phyloP scores from a whole-genome alignment of 2,113 vertebrate genomes.

The Aspidoscelis tigris region DNA sequence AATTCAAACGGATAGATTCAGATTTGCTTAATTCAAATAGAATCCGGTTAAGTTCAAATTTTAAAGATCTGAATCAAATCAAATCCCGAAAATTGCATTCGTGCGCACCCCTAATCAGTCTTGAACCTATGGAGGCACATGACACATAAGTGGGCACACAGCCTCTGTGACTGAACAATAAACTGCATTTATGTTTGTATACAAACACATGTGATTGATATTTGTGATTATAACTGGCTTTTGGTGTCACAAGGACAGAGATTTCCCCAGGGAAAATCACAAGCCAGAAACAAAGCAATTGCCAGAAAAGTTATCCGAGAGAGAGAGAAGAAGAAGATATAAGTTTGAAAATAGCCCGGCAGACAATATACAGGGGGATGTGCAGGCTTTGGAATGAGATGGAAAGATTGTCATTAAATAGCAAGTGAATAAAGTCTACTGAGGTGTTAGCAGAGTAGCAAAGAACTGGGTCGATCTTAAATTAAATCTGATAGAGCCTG shows the following conservation, averaged over 20 bases:
- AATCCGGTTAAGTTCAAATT: too few relatives aligned
- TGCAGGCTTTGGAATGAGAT: background rate
- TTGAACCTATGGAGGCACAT: too few relatives aligned
- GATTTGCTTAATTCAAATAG: too few relatives aligned
- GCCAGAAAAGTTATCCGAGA: background rate
- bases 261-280: background rate
- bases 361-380: background rate
- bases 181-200: too few relatives aligned
- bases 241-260: background rate
- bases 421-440: background rate
- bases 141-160: too few relatives aligned
- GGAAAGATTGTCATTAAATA: constrained; percentile 9
- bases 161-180: too few relatives aligned
- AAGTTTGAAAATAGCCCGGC: background rate
- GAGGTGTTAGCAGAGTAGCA: background rate
- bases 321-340: background rate
- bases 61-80: too few relatives aligned
- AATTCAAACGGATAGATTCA: too few relatives aligned
- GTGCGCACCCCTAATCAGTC: too few relatives aligned
- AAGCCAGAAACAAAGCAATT: constrained; percentile 21
- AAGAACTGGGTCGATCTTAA: constrained; percentile 27
- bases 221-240: background rate
- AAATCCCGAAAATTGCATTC: too few relatives aligned
- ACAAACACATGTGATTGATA: background rate
- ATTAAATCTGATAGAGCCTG: constrained; percentile 35